Evolutionary conservation across 2,113 vertebrate species (phyloP).

Genomic region (Fregetta grallaria): DNA sequence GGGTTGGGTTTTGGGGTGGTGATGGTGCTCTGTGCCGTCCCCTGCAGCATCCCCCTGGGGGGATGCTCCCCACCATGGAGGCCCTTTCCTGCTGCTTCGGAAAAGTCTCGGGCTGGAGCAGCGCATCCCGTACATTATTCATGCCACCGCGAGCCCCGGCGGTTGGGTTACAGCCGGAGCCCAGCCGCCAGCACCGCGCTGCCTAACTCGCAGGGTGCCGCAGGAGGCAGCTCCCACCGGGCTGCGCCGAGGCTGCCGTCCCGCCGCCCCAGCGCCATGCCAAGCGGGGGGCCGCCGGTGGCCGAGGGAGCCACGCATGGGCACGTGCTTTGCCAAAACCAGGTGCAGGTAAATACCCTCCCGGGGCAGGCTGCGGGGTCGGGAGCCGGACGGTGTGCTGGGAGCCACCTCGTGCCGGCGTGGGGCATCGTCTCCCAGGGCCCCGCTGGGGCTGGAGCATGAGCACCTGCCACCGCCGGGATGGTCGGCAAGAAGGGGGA

Average conservation of each 20-base stretch:
- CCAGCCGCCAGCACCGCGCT: constrained; percentile 66
- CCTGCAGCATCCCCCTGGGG: rapidly evolving
- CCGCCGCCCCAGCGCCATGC: background rate
- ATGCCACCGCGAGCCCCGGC: constrained; percentile 74
- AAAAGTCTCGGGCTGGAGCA: constrained; percentile 80
- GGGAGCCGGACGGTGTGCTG: background rate
- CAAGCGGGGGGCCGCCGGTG: background rate
- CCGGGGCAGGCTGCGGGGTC: background rate
- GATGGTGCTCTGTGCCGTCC: rapidly evolving
- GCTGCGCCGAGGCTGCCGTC: background rate
- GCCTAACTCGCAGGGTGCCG: constrained; percentile 1
- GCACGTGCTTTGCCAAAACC: background rate
- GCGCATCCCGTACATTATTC: constrained; percentile 88
- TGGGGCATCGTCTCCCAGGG: background rate
- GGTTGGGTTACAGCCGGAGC: constrained; percentile 85
- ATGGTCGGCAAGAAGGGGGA: constrained; percentile 85
- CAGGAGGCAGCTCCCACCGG: background rate
- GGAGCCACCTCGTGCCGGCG: background rate
- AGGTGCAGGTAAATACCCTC: background rate
- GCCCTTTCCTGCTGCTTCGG: constrained; percentile 63
- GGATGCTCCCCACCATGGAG: background rate
- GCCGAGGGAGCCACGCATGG: background rate
- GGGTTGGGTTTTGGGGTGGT: background rate
- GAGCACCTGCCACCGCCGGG: constrained; percentile 21
- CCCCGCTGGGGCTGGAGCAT: constrained; percentile 22